A percentile compares a stretch with the other conserved stretches of the same genome.
phyloP scores from a whole-genome alignment of 1,140 invertebrate genomes.

The Lethrus apterus region DNA sequence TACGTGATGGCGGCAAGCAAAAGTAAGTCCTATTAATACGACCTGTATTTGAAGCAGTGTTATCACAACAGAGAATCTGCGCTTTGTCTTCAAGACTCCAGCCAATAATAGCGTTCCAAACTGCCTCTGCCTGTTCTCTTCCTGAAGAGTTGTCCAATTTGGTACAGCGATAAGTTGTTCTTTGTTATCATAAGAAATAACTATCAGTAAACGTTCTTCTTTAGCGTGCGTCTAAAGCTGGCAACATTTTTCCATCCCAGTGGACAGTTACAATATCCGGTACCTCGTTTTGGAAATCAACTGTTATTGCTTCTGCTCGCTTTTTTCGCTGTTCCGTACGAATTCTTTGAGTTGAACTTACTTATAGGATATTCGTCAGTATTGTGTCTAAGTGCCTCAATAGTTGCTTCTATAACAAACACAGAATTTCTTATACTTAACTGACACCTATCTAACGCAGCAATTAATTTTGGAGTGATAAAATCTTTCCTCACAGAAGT shows the following conservation, averaged over 20 bases:
- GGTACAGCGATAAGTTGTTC: slow-evolving; percentile 4
- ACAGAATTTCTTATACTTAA: slow-evolving; percentile 1
- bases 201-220: slow-evolving; percentile 1
- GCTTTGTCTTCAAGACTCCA: not conserved
- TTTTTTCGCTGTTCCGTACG: slow-evolving; percentile 1
- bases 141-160: slow-evolving; percentile 1
- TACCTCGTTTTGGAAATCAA: slow-evolving; percentile 13
- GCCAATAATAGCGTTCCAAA: not conserved
- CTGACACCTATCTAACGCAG: not conserved
- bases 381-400: slow-evolving; percentile 3
- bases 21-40: not conserved
- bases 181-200: slow-evolving; percentile 5
- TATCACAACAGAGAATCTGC: not conserved
- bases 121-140: not conserved
- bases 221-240: not conserved
- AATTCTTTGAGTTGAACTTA: slow-evolving; percentile 6
- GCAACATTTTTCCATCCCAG: slow-evolving; percentile 2
- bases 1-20: slow-evolving; percentile 12
- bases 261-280: slow-evolving; percentile 15
- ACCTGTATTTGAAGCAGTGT: not conserved
- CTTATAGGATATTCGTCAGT: not conserved
- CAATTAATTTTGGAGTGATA: not conserved
- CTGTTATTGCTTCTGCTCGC: slow-evolving; percentile 5
- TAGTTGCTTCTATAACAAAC: not conserved
- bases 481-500: slow-evolving; percentile 1